Percentiles rank a stretch among this genome's conserved stretches.
These are phyloP conservation scores for Ceuthmochares aereus DNA, from an alignment of 2,113 vertebrate genomes.

Conservation along the genomic window DNA sequence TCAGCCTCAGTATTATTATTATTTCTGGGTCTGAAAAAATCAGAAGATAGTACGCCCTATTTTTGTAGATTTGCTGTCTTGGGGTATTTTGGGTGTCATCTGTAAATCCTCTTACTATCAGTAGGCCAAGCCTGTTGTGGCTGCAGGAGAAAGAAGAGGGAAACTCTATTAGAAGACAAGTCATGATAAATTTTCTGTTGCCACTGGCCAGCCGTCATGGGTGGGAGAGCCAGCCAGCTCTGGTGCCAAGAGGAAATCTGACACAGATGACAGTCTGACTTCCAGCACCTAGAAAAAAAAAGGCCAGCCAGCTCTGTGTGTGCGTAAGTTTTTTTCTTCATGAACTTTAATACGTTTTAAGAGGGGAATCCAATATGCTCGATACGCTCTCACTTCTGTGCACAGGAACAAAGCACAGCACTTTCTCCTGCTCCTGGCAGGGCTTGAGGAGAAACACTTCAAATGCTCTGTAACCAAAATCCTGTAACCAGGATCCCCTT, in stretches of 20 bases:
- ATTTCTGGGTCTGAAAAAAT: not conserved
- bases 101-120: not conserved
- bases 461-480: not conserved
- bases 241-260: constrained; percentile 43
- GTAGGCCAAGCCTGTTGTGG: not conserved
- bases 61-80: not conserved
- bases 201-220: constrained; percentile 27
- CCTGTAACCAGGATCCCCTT: not conserved
- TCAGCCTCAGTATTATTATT: not conserved
- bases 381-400: not conserved
- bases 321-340: not conserved
- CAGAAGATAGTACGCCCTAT: not conserved
- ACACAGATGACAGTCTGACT: constrained; percentile 23
- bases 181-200: constrained; percentile 54
- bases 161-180: not conserved
- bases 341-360: not conserved
- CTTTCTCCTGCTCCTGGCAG: not conserved
- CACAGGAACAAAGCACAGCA: not conserved
- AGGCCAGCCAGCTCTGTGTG: not conserved
- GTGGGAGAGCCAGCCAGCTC: not conserved
- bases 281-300: constrained; percentile 28
- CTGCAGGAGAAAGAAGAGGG: not conserved
- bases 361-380: not conserved
- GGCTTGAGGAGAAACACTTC: not conserved
- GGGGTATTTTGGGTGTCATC: not conserved